phyloP scores from a whole-genome alignment of 2,113 vertebrate species.

The Vidua macroura region DNA sequence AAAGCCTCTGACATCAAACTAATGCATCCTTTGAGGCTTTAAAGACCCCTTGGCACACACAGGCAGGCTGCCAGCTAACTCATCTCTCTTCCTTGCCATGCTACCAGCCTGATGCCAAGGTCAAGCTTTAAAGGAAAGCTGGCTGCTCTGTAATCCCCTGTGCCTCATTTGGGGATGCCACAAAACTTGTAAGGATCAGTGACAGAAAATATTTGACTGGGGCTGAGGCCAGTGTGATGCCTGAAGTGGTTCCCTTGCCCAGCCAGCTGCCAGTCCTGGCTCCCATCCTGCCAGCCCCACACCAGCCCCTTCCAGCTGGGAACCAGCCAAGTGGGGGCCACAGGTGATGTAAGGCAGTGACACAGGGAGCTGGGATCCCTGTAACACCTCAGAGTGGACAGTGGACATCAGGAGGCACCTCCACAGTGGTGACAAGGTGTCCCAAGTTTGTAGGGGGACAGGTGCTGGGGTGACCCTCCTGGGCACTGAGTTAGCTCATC shows the following conservation, averaged over 20 bases:
- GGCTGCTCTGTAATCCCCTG: slow-evolving; percentile 26
- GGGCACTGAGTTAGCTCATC: background rate
- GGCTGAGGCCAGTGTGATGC: background rate
- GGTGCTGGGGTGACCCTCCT: background rate
- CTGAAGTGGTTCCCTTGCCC: background rate
- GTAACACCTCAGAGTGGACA: background rate
- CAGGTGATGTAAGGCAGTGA: background rate
- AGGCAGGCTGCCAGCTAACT: slow-evolving; percentile 45
- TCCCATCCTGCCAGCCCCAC: background rate
- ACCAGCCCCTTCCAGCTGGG: background rate
- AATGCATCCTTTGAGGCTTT: slow-evolving; percentile 47
- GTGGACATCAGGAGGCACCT: background rate
- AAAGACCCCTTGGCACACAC: background rate
- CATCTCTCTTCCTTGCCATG: slow-evolving; percentile 24
- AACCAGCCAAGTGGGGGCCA: background rate
- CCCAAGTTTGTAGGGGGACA: background rate
- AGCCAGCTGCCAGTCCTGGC: background rate
- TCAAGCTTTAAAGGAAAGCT: slow-evolving; percentile 29
- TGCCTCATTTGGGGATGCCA: slow-evolving; percentile 30
- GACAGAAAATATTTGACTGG: background rate
- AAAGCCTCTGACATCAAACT: slow-evolving; percentile 39
- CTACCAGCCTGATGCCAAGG: slow-evolving; percentile 47
- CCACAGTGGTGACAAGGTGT: background rate
- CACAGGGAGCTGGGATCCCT: background rate
- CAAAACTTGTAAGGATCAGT: background rate